Evolutionary conservation across 1,140 invertebrate genomes (phyloP).

Genomic region (Mizuhopecten yessoensis): DNA sequence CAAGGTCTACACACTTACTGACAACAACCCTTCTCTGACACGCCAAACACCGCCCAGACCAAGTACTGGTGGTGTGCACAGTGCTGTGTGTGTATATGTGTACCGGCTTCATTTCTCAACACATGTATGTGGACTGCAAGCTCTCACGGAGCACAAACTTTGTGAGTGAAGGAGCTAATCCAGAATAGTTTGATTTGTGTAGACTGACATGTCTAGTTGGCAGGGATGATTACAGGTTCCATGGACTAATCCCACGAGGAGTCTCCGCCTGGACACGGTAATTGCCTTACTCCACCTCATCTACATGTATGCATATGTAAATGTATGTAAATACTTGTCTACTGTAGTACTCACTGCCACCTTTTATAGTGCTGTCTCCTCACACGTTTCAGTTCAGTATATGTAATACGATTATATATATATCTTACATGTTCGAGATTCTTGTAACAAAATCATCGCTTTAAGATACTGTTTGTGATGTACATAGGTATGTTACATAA

Average conservation of each 20-base stretch:
- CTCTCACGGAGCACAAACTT: conserved; percentile 12
- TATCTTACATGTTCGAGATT: background rate
- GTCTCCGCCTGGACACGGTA: background rate
- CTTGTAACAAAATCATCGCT: background rate
- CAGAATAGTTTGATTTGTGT: conserved; percentile 15
- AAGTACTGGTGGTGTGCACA: background rate
- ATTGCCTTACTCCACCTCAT: background rate
- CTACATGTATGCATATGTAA: conserved; percentile 13
- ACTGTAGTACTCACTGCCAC: conserved; percentile 4
- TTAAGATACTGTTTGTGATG: background rate
- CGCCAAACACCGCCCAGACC: conserved; percentile 2
- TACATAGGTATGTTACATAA: background rate
- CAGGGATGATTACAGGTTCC: conserved; percentile 13
- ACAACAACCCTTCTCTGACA: conserved; percentile 23
- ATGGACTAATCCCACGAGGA: background rate
- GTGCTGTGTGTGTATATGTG: conserved; percentile 30
- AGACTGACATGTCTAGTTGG: background rate
- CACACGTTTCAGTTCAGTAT: background rate
- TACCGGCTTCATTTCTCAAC: conserved; percentile 20
- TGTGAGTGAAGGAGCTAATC: conserved; percentile 32
- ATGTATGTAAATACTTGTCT: background rate
- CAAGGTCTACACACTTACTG: background rate
- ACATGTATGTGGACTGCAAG: conserved; percentile 11
- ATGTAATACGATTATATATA: conserved; percentile 8
- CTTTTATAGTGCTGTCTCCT: background rate